These are phyloP conservation scores for Dryobates pubescens DNA, from an alignment of 2,797 vertebrate species.

Conservation along the genomic window DNA sequence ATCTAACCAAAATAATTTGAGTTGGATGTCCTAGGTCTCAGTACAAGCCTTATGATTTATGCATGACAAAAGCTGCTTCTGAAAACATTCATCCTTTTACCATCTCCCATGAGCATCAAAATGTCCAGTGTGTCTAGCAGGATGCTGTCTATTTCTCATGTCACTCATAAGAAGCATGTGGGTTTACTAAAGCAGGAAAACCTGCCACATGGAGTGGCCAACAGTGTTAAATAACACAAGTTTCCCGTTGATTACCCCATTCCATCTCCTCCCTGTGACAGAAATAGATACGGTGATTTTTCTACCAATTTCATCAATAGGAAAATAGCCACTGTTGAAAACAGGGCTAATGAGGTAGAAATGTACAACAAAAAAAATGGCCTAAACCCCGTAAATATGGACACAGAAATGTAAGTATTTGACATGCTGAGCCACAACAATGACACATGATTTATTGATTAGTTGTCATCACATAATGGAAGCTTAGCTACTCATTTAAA, in stretches of 20 bases:
- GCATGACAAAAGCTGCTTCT: slow-evolving; percentile 31
- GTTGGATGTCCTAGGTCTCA: neutral
- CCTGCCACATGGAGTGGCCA: neutral
- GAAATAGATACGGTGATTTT: slow-evolving; percentile 32
- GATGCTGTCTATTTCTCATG: neutral
- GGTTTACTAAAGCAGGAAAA: neutral
- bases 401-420: slow-evolving; percentile 42
- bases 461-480: slow-evolving; percentile 46
- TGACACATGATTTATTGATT: slow-evolving; percentile 72
- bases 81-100: slow-evolving; percentile 23
- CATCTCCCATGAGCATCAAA: slow-evolving; percentile 6
- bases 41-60: slow-evolving; percentile 34
- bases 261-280: slow-evolving; percentile 7
- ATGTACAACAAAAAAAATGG: slow-evolving; percentile 30
- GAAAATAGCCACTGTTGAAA: slow-evolving; percentile 57
- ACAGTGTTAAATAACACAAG: neutral
- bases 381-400: neutral
- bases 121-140: neutral
- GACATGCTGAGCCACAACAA: slow-evolving; percentile 56
- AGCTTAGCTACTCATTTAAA: slow-evolving; percentile 43
- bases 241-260: neutral
- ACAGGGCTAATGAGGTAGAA: slow-evolving; percentile 53
- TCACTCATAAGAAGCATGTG: neutral
- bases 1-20: neutral
- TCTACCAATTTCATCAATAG: slow-evolving; percentile 31